A percentile compares a stretch with the other conserved stretches of the same genome.
Evolutionary conservation across 2,888 invertebrate genomes (phyloP).

Genomic region (Pristionchus mayeri): DNA sequence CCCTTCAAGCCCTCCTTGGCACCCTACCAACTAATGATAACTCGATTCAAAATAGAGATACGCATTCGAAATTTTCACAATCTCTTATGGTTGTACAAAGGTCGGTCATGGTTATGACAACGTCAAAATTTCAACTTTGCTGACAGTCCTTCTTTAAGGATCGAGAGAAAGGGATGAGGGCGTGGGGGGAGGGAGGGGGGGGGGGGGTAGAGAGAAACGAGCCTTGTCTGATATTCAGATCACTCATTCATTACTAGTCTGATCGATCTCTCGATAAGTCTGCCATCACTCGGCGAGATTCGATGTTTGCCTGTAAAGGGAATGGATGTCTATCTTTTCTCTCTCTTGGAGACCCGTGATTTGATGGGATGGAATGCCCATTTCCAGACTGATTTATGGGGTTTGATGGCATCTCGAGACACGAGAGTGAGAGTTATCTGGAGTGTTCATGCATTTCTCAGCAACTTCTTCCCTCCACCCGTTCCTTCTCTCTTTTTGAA

Average conservation of each 20-base stretch:
- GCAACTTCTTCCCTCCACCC: background rate
- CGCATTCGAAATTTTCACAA: too few species aligned
- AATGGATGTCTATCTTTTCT: background rate
- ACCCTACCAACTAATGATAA: too few species aligned
- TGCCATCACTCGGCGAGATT: background rate
- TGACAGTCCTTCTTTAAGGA: too few species aligned
- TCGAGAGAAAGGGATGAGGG: too few species aligned
- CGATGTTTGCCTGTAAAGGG: background rate
- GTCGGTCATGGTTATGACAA: too few species aligned
- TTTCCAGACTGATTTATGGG: constrained; percentile 32
- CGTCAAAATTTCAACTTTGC: too few species aligned
- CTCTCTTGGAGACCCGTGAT: background rate
- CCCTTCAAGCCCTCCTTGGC: too few species aligned
- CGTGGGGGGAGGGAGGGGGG: too few species aligned
- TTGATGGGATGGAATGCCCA: constrained; percentile 16
- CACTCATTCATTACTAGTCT: background rate
- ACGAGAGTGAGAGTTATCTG: background rate
- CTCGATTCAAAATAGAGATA: too few species aligned
- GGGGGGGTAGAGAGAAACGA: background rate
- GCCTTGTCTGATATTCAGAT: background rate
- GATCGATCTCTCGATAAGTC: background rate
- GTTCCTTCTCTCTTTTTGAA: background rate
- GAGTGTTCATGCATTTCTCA: constrained; percentile 37
- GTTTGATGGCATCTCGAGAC: constrained; percentile 18
- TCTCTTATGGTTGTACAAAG: too few species aligned